Base-by-base conservation (phyloP, 53 echinoderm and acorn worm species). In the Holothuria leucospilota region DNA sequence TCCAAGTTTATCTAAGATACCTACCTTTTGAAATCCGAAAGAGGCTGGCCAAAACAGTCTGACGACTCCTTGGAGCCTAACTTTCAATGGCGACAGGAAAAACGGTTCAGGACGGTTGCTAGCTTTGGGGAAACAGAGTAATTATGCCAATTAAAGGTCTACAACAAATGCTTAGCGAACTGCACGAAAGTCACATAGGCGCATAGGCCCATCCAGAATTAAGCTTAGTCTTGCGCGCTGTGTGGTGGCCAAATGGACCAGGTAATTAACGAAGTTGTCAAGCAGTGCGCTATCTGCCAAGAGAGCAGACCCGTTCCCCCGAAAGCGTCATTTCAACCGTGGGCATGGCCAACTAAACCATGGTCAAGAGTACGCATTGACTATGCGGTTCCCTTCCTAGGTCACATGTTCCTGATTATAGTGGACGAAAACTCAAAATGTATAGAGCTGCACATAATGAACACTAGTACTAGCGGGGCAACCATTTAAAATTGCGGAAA, bases 381-480 rank as follows among this genome's bases (percentile, higher is more conserved):
- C 60, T 88, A 92, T 71, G 85, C n/a, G n/a, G n/a, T n/a, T n/a
- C n/a, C n/a, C n/a, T n/a, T n/a, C n/a, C n/a, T n/a, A n/a, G n/a
- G n/a, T n/a, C n/a, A n/a, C n/a, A n/a, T n/a, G n/a, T n/a, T n/a
- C n/a, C n/a, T n/a, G n/a, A n/a, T n/a, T n/a, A n/a, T n/a, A n/a
- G 86, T 89, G 23, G 86, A 92, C 20, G 89, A 86, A 20, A 62
- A 89, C 68, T 92, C 92, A 20, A 92, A 92, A 59, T 89, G 92
- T 89, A 81, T 81, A 71, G 81, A 89, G 40, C 86, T 72, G 39
- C 71, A 85, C 27, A 77, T 52, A 24, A 90, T 79, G 30, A 79
- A 87, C n/a, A 79, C 79, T 42, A 42, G 42, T 42, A 42, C 42
- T 42, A 9, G 5, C 9, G 42, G 42, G 9, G 42, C 42, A 42